Evolutionary conservation across 2,113 vertebrate genomes (phyloP).

Genomic region (Sakesphorus luctuosus): DNA sequence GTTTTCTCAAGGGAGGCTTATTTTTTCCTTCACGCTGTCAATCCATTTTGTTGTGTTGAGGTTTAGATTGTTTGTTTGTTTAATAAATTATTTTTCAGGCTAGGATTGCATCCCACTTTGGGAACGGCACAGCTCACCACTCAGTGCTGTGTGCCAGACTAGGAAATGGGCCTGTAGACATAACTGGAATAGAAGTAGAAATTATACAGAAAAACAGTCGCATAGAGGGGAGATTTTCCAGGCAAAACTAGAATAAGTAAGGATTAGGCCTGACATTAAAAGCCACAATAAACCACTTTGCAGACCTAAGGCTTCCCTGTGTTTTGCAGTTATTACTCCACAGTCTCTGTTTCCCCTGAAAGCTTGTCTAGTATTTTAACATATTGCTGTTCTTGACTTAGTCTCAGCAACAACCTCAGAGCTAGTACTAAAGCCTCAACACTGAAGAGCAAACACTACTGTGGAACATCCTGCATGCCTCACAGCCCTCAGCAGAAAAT

Average conservation of each 20-base stretch:
- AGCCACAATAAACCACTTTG: not conserved
- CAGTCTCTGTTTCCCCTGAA: not conserved
- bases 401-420: not conserved
- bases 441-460: not conserved
- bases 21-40: not conserved
- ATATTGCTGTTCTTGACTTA: not conserved
- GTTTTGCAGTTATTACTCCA: not conserved
- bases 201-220: not conserved
- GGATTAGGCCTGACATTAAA: not conserved
- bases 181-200: not conserved
- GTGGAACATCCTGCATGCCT: not conserved
- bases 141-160: not conserved
- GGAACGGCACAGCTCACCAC: not conserved
- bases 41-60: not conserved
- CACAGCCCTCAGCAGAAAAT: not conserved
- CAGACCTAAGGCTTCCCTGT: not conserved
- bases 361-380: not conserved
- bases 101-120: not conserved
- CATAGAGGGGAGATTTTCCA: not conserved
- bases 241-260: not conserved
- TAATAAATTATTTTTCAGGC: not conserved
- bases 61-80: not conserved
- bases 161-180: not conserved
- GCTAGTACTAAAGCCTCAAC: not conserved
- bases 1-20: not conserved